Evolutionary conservation across 2,797 vertebrate genomes (phyloP), one percentile per base, ranked within the genome.

Genomic region (Malacoraja senta): DNA sequence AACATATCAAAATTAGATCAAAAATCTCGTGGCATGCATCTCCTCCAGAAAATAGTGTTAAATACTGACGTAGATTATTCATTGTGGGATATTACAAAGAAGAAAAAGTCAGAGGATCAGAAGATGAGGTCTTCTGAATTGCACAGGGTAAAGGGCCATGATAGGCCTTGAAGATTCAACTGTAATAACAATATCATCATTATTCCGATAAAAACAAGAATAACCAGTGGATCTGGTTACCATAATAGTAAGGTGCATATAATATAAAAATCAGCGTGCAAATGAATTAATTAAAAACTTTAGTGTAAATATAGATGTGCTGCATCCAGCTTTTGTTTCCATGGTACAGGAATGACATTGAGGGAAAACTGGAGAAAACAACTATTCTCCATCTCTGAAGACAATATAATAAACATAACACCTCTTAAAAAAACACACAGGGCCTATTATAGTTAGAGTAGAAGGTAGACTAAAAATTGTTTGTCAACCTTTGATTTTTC

Each of bases 1-100:
- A 29, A 0, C 7, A 3, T 32, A 3, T 61, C 96, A 96, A 0
- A 95, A 97, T 17, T 95, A 96, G 1, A 24, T 94, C 96, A 95
- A 94, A 93, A 94, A 94, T 95, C 94, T 29, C 93, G 93, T 94
- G 91, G 91, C 94, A 94, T 94, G 93, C 71, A 68, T 93, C 29
- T 74, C 26, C 7, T 81, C 35, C n/a, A 88, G 1, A 6, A 35
- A 88, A 32, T 9, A 21, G 61, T 86, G 12, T 86, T 88, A 19
- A 17, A 17, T 88, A 8, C 63, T 88, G 84, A 2, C 17, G 19
- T 88, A 35, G 63, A 3, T 15, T 88, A 35, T 88, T 68, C n/a
- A 32, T 88, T 63, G 15, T 63, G 13, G 61, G 15, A 6, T 61
- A 32, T 74, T 74, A 21, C 17, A 74, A 74, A 74, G 6, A 74